phyloP scores from a whole-genome alignment of 2,113 vertebrate species.

The Sorex araneus region DNA sequence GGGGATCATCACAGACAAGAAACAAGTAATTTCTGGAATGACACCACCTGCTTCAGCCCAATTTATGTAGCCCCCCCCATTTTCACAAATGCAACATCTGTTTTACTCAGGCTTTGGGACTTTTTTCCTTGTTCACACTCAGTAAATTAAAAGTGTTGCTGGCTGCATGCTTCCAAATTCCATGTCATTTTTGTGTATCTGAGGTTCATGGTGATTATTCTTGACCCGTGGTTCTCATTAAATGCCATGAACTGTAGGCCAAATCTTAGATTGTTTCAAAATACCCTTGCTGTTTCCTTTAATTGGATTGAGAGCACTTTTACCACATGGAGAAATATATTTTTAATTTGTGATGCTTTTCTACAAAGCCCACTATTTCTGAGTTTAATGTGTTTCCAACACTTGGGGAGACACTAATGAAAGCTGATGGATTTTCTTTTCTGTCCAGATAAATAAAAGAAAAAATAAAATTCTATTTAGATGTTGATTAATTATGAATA shows the following conservation, averaged over 20 bases:
- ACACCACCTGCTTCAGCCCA: not conserved
- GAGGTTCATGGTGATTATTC: not conserved
- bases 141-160: not conserved
- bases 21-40: not conserved
- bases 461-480: slow-evolving; percentile 85
- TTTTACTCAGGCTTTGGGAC: slow-evolving; percentile 66
- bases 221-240: slow-evolving; percentile 22
- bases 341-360: slow-evolving; percentile 86
- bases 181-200: not conserved
- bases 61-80: not conserved
- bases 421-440: slow-evolving; percentile 78
- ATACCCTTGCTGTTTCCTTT: slow-evolving; percentile 66
- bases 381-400: slow-evolving; percentile 76
- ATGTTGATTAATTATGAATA: slow-evolving; percentile 65
- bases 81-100: slow-evolving; percentile 15
- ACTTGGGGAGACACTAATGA: slow-evolving; percentile 71
- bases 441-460: slow-evolving; percentile 75
- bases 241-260: slow-evolving; percentile 34
- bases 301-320: slow-evolving; percentile 79
- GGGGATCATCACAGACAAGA: not conserved
- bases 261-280: slow-evolving; percentile 7
- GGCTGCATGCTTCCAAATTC: slow-evolving; percentile 2
- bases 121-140: not conserved
- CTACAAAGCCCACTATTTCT: slow-evolving; percentile 79
- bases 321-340: slow-evolving; percentile 85